Conservation (phyloP, 1,140 invertebrate species). For the Conus betulinus region DNA sequence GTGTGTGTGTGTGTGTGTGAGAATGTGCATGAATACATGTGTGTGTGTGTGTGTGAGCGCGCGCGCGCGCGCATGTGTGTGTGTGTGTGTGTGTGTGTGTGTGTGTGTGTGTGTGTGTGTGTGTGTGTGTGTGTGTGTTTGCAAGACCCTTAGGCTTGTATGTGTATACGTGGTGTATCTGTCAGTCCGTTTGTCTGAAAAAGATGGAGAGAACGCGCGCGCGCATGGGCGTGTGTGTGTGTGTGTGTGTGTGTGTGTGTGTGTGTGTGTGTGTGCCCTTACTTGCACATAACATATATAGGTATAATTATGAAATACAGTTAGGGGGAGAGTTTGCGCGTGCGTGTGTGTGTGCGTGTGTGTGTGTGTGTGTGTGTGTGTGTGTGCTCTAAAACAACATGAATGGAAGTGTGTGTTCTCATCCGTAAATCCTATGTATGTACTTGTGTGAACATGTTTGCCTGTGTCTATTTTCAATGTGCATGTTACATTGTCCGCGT, state of each 20-base stretch:
- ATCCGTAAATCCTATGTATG: neutral
- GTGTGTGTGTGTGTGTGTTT: neutral
- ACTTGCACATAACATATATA: too few relatives aligned
- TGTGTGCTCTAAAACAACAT: too few relatives aligned
- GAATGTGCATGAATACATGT: neutral
- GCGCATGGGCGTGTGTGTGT: too few relatives aligned
- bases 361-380: constrained; percentile 1
- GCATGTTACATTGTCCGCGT: too few relatives aligned
- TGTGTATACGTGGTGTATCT: neutral
- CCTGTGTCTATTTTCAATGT: neutral
- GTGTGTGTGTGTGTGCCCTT: neutral
- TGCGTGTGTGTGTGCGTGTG: constrained; percentile 11
- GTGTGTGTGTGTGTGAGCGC: neutral
- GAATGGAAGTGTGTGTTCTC: too few relatives aligned
- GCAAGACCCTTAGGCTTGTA: too few relatives aligned
- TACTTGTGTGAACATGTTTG: neutral
- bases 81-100: constrained; percentile 1
- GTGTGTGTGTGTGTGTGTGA: neutral
- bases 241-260: neutral
- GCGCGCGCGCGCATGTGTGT: neutral
- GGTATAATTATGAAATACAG: neutral
- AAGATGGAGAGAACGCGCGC: too few relatives aligned
- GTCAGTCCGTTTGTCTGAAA: too few relatives aligned
- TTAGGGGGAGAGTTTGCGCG: too few relatives aligned
- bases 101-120: neutral